A percentile compares a stretch with the other conserved stretches of the same genome.
phyloP scores from a whole-genome alignment of 2,797 vertebrate species.

The Lithobates pipiens region DNA sequence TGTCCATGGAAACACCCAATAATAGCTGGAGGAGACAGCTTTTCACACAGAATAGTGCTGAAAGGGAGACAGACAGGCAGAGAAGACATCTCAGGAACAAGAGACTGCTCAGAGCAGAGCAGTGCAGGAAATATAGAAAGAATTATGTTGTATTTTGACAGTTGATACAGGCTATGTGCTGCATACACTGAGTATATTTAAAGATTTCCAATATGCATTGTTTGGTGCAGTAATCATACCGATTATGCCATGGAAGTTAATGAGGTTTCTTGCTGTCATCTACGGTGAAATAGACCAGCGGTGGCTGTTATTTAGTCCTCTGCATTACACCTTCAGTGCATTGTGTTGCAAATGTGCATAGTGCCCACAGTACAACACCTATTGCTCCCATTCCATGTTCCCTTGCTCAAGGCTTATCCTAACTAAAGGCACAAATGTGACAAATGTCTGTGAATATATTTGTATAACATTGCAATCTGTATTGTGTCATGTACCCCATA shows the following conservation, averaged over 20 bases:
- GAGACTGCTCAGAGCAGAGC: slow-evolving; percentile 14
- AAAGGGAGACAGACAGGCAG: slow-evolving; percentile 42
- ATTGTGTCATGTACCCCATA: too few relatives aligned
- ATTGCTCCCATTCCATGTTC: too few relatives aligned
- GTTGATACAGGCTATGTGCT: background rate
- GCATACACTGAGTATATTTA: background rate
- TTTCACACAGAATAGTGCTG: slow-evolving; percentile 22
- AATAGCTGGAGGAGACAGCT: slow-evolving; percentile 56
- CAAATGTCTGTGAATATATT: too few relatives aligned
- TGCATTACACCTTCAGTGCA: background rate
- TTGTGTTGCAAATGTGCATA: background rate
- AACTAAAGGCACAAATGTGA: too few relatives aligned
- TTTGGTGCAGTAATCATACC: background rate
- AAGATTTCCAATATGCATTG: background rate
- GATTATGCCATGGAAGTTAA: background rate
- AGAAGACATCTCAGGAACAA: slow-evolving; percentile 31
- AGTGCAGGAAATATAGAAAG: background rate
- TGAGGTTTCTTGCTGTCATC: background rate
- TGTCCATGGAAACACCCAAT: slow-evolving; percentile 61
- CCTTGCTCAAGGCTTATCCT: too few relatives aligned
- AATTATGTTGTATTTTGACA: slow-evolving; percentile 1
- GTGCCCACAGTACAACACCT: too few relatives aligned
- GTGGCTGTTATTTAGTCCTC: background rate
- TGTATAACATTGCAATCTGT: too few relatives aligned
- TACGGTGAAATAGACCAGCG: background rate